phyloP scores from a whole-genome alignment of 2,797 vertebrate species.

The Argyrosomus regius region DNA sequence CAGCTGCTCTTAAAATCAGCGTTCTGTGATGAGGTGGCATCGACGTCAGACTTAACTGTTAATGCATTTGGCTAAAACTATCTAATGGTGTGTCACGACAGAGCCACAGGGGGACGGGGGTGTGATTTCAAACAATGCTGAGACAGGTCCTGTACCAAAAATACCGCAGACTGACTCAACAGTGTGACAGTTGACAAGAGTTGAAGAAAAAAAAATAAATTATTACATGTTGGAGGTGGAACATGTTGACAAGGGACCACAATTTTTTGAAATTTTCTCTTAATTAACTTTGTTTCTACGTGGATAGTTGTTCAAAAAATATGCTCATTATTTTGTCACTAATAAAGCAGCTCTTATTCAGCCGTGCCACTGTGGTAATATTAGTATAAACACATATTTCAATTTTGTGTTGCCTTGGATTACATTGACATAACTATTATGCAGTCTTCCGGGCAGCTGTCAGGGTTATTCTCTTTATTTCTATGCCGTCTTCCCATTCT shows the following conservation, averaged over 20 bases:
- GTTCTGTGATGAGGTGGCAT: not conserved
- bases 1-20: conserved; percentile 26
- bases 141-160: conserved; percentile 56
- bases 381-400: not conserved
- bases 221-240: not conserved
- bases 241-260: not conserved
- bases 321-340: not conserved
- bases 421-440: not conserved
- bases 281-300: not conserved
- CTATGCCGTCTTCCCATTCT: not conserved
- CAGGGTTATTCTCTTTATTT: conserved; percentile 11
- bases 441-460: conserved; percentile 4
- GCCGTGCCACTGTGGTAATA: not conserved
- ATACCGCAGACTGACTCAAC: conserved; percentile 52
- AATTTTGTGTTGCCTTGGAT: not conserved
- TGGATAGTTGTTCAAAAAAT: not conserved
- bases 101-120: conserved; percentile 2
- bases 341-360: not conserved
- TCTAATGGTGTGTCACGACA: conserved; percentile 50
- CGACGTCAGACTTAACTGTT: conserved; percentile 22
- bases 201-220: conserved; percentile 23
- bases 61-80: conserved; percentile 13
- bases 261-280: not conserved
- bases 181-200: conserved; percentile 10
- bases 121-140: conserved; percentile 46